These are phyloP conservation scores for Idaea straminata DNA, from an alignment of 2,888 invertebrate species.

Conservation along the genomic window DNA sequence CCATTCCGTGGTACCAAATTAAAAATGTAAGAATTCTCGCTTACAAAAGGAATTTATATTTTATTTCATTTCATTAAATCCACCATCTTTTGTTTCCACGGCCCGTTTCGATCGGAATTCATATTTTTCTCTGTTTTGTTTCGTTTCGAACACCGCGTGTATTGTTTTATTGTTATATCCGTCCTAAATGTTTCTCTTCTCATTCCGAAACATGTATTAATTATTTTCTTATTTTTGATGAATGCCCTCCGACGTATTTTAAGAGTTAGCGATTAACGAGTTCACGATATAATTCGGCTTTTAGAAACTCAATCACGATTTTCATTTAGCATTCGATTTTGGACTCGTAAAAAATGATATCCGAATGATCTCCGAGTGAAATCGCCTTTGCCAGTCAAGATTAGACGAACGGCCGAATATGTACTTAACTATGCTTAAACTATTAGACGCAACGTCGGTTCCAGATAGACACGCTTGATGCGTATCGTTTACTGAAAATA, in stretches of 20 bases:
- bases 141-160: constrained; percentile 64
- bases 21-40: constrained; percentile 80
- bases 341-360: constrained; percentile 28
- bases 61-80: constrained; percentile 80
- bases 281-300: constrained; percentile 54
- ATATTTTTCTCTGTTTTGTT: constrained; percentile 81
- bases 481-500: constrained; percentile 75
- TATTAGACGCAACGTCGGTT: constrained; percentile 68
- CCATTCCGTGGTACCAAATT: constrained; percentile 72
- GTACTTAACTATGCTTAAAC: constrained; percentile 59
- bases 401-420: constrained; percentile 47
- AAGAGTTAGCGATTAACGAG: constrained; percentile 55
- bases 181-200: constrained; percentile 66
- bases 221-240: constrained; percentile 78
- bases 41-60: constrained; percentile 78
- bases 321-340: constrained; percentile 49
- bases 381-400: constrained; percentile 63
- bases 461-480: constrained; percentile 61
- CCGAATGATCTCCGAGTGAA: constrained; percentile 44
- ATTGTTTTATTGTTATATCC: constrained; percentile 75
- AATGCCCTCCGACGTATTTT: constrained; percentile 63
- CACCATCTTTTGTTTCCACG: constrained; percentile 78
- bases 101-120: constrained; percentile 75
- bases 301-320: constrained; percentile 59
- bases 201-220: constrained; percentile 69